These are phyloP conservation scores for Alca torda DNA, from an alignment of 2,797 vertebrate species.

Conservation along the genomic window DNA sequence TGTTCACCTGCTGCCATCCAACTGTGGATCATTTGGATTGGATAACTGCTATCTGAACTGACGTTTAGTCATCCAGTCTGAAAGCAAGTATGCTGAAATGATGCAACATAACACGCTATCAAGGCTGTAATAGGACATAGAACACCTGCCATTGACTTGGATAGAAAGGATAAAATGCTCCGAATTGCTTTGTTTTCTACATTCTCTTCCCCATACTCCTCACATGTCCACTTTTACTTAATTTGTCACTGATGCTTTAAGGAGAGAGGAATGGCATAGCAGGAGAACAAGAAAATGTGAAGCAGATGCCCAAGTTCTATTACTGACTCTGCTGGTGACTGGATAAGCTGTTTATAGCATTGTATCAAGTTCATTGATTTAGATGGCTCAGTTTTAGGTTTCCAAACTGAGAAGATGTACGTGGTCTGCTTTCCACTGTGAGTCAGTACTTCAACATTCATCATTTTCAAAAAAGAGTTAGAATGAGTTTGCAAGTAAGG, in stretches of 20 bases:
- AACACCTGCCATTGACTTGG: conserved; percentile 63
- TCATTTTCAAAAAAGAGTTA: not conserved
- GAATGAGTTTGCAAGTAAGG: not conserved
- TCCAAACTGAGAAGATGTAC: conserved; percentile 3
- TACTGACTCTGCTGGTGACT: not conserved
- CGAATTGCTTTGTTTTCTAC: conserved; percentile 64
- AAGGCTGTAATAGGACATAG: conserved; percentile 32
- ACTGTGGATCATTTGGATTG: conserved; percentile 50
- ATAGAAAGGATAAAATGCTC: conserved; percentile 7
- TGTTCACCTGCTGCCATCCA: conserved; percentile 42
- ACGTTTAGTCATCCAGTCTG: conserved; percentile 8
- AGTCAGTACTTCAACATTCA: conserved; percentile 26
- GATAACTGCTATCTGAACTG: conserved; percentile 8
- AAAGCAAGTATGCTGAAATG: conserved; percentile 36
- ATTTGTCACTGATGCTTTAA: conserved; percentile 37
- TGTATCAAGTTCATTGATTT: conserved; percentile 22
- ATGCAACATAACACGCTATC: conserved; percentile 5
- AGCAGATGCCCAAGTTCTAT: conserved; percentile 28
- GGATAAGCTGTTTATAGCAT: conserved; percentile 6
- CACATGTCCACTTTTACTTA: not conserved
- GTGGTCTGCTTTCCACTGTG: not conserved
- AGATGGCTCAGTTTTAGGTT: conserved; percentile 18
- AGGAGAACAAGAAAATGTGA: conserved; percentile 25
- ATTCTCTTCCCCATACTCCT: not conserved
- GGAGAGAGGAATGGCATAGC: not conserved